These are phyloP conservation scores for Eubucco bourcierii DNA, from an alignment of 2,113 vertebrate species.

Conservation along the genomic window DNA sequence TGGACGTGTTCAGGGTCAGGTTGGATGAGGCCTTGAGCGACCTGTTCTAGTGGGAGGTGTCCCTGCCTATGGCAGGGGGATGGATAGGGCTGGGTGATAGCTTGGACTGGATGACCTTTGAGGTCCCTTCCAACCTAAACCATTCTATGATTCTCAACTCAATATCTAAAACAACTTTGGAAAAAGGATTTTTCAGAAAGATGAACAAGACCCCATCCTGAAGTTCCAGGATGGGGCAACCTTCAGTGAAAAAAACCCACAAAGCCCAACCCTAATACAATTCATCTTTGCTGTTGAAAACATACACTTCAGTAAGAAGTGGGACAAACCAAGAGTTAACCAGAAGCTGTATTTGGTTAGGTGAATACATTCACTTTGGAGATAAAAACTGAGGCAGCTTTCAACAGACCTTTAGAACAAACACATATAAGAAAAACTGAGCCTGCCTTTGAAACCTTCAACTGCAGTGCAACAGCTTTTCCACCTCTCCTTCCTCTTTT, in stretches of 20 bases:
- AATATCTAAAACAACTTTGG: neutral
- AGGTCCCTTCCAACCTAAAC: too few relatives aligned
- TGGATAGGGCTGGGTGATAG: too few relatives aligned
- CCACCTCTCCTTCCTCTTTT: neutral
- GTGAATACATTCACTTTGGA: neutral
- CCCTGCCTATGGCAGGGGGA: too few relatives aligned
- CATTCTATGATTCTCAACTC: neutral
- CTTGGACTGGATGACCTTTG: too few relatives aligned
- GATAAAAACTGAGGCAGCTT: neutral
- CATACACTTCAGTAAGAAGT: neutral
- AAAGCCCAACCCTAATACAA: neutral
- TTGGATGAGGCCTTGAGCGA: too few relatives aligned
- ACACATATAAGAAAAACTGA: neutral
- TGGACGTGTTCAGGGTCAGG: too few relatives aligned
- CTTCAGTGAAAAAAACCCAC: neutral
- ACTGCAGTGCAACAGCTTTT: neutral
- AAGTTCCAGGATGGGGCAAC: neutral
- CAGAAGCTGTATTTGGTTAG: neutral
- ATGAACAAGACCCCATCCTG: neutral
- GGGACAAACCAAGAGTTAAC: neutral
- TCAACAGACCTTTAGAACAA: neutral
- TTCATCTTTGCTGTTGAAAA: neutral
- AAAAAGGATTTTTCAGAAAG: neutral
- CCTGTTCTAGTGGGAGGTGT: too few relatives aligned
- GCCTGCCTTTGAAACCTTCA: neutral